A percentile compares a stretch with the other conserved stretches of the same genome.
These are phyloP conservation scores for Gadus macrocephalus DNA, from an alignment of 2,113 vertebrate species.

Conservation along the genomic window DNA sequence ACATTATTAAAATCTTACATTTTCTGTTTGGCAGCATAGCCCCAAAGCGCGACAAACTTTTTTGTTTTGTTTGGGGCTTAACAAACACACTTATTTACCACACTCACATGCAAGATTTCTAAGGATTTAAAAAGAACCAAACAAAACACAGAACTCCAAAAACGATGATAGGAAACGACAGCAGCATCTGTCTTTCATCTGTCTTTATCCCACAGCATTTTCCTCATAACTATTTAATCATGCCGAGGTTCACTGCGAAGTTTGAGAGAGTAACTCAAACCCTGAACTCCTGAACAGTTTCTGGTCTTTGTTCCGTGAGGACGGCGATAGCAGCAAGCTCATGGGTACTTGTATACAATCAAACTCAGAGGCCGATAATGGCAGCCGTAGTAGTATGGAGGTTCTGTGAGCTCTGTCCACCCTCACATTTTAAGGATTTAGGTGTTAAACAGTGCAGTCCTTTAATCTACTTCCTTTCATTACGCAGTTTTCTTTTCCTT, in stretches of 20 bases:
- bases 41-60: slow-evolving; percentile 39
- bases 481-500: slow-evolving; percentile 22
- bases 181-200: slow-evolving; percentile 9
- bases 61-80: slow-evolving; percentile 3
- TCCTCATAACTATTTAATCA: slow-evolving; percentile 65
- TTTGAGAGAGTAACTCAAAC: slow-evolving; percentile 49
- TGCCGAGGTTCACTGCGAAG: slow-evolving; percentile 14
- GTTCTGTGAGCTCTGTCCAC: neutral
- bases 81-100: too few species aligned
- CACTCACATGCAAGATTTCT: slow-evolving; percentile 43
- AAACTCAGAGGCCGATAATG: neutral
- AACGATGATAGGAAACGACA: slow-evolving; percentile 43
- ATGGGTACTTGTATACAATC: neutral
- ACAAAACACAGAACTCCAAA: slow-evolving; percentile 17
- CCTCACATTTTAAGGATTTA: slow-evolving; percentile 21
- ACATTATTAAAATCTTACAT: slow-evolving; percentile 33
- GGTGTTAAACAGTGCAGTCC: slow-evolving; percentile 17
- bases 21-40: slow-evolving; percentile 24
- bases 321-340: slow-evolving; percentile 19
- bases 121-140: slow-evolving; percentile 46
- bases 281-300: slow-evolving; percentile 25
- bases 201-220: slow-evolving; percentile 55
- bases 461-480: slow-evolving; percentile 40
- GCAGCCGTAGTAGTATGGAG: neutral
- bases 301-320: slow-evolving; percentile 22